phyloP scores from a whole-genome alignment of 2,888 invertebrate species.

The Dicycla oo region DNA sequence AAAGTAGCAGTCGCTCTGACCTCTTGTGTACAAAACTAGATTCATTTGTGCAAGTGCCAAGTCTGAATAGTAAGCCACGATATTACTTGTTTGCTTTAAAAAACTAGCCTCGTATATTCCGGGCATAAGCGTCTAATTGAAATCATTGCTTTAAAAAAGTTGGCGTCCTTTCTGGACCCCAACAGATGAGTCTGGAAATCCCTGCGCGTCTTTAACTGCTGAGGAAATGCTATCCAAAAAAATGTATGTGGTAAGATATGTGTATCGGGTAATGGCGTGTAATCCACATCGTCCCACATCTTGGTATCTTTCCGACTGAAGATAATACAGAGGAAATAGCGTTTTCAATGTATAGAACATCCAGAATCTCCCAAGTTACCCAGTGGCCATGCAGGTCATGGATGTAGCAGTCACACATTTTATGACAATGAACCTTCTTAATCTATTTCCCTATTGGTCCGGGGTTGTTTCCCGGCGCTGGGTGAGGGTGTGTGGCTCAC shows the following conservation, averaged over 20 bases:
- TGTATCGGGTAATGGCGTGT: background rate
- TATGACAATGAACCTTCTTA: background rate
- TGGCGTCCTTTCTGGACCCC: background rate
- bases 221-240: background rate
- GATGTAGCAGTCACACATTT: background rate
- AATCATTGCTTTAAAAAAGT: constrained; percentile 19
- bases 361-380: background rate
- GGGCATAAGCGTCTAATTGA: background rate
- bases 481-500: constrained; percentile 7
- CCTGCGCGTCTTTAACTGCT: background rate
- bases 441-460: background rate
- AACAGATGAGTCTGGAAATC: background rate
- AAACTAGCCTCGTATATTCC: too few relatives aligned
- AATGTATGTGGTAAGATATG: background rate
- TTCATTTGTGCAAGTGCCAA: too few relatives aligned
- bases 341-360: background rate
- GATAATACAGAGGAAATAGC: background rate
- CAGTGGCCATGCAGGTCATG: too few relatives aligned
- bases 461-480: background rate
- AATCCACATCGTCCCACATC: background rate
- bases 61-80: too few relatives aligned
- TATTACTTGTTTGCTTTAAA: too few relatives aligned
- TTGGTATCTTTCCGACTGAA: background rate
- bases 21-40: too few relatives aligned
- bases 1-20: too few relatives aligned